These are phyloP conservation scores for Ennomos quercinarius DNA, from an alignment of 2,888 invertebrate species.

Conservation along the genomic window DNA sequence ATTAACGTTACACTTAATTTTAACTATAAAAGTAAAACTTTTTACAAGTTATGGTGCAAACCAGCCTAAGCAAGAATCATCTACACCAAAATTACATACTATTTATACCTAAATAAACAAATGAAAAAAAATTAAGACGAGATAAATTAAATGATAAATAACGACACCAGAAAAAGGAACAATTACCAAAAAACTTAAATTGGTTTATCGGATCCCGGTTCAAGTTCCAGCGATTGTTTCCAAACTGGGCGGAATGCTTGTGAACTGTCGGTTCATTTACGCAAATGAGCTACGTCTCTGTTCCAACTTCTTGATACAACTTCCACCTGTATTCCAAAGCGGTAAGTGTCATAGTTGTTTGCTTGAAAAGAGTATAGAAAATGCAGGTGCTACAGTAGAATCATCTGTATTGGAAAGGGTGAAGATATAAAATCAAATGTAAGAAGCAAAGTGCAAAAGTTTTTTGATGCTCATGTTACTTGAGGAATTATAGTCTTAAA, in stretches of 20 bases:
- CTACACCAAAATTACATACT: no score
- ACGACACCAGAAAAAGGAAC: no score
- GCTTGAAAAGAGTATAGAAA: neutral
- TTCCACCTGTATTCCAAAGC: neutral
- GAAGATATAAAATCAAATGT: neutral
- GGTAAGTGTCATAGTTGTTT: slow-evolving; percentile 1
- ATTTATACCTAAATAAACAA: no score
- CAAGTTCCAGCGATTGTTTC: slow-evolving; percentile 27
- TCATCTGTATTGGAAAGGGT: neutral
- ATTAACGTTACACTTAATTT: no score
- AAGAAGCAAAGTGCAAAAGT: neutral
- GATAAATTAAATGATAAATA: no score
- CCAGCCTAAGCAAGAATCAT: no score
- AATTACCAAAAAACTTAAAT: slow-evolving; percentile 3
- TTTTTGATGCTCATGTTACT: neutral
- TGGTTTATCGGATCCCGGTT: slow-evolving; percentile 17
- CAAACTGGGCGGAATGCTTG: slow-evolving; percentile 17
- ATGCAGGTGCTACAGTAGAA: neutral
- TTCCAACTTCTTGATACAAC: neutral
- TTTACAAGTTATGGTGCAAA: no score
- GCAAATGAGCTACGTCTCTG: slow-evolving; percentile 29
- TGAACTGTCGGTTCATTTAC: slow-evolving; percentile 30
- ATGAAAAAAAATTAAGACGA: no score
- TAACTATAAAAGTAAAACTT: no score
- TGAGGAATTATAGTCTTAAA: no score